These are phyloP conservation scores for Dipodomys stephensi DNA, from an alignment of 2,113 vertebrate species.

Conservation along the genomic window DNA sequence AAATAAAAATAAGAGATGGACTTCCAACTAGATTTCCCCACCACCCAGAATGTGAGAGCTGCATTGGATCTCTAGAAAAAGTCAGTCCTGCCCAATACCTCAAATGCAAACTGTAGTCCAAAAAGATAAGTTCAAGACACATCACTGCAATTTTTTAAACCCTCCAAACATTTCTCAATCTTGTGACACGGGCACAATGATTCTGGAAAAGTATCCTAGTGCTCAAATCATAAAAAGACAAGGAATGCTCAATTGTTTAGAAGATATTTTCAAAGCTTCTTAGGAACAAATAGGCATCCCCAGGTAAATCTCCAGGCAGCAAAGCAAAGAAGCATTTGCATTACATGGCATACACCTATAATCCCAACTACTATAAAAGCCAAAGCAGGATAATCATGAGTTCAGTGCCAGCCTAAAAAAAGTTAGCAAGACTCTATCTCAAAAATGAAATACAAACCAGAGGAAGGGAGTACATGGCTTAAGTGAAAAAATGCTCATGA, in stretches of 20 bases:
- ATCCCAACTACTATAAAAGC: too few species aligned
- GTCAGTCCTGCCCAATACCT: neutral
- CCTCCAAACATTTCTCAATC: neutral
- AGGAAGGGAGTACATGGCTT: too few species aligned
- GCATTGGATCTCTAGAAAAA: neutral
- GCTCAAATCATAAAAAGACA: neutral
- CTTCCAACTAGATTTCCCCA: conserved; percentile 49
- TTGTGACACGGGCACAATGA: neutral
- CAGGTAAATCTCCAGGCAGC: neutral
- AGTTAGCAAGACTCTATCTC: too few species aligned
- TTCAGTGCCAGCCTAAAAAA: too few species aligned
- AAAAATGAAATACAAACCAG: too few species aligned
- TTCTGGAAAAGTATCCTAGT: neutral
- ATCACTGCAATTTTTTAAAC: too few species aligned
- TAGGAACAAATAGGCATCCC: neutral
- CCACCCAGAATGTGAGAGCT: conserved; percentile 22
- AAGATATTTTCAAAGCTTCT: neutral
- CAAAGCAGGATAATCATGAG: too few species aligned
- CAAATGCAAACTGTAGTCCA: neutral
- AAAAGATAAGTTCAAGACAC: neutral
- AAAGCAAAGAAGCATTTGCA: neutral
- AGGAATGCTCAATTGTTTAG: neutral
- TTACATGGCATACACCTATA: too few species aligned
- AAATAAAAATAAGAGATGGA: conserved; percentile 66
- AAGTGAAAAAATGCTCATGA: too few species aligned